A percentile compares a stretch with the other conserved stretches of the same genome.
Conservation (phyloP, 2,113 vertebrate species). For the Plecotus auritus region DNA sequence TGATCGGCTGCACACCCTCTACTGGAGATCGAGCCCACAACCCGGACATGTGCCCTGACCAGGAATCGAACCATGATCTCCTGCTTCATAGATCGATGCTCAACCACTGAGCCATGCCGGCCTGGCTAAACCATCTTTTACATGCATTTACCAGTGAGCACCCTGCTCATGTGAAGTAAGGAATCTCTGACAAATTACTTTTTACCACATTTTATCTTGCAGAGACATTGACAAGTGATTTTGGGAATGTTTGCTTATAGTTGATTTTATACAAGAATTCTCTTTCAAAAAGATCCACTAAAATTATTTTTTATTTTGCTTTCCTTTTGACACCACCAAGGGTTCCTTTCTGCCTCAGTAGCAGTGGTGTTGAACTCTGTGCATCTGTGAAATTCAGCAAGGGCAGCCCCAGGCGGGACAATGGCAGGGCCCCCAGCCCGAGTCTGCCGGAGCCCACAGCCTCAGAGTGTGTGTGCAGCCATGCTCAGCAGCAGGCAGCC, state of each 20-base stretch:
- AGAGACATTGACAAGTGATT: rapidly evolving
- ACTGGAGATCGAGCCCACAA: no score
- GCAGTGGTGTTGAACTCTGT: rapidly evolving
- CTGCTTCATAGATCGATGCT: no score
- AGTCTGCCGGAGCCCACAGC: no score
- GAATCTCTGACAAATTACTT: background rate
- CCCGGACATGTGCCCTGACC: no score
- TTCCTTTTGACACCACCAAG: background rate
- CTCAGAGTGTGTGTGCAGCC: background rate
- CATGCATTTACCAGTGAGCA: no score
- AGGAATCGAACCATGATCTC: no score
- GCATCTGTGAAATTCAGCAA: rapidly evolving
- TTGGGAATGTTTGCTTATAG: background rate
- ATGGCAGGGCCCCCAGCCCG: no score
- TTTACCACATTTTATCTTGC: background rate
- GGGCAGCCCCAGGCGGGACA: rapidly evolving
- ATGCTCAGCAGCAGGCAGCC: rapidly evolving
- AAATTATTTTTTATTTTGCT: background rate
- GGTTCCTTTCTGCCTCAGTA: background rate
- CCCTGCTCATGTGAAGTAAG: background rate
- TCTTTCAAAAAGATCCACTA: background rate
- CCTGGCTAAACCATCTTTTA: no score
- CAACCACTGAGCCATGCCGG: no score
- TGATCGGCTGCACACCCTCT: no score
- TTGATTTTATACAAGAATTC: background rate